A percentile compares a stretch with the other conserved stretches of the same genome.
Evolutionary conservation across 1,140 invertebrate species (phyloP).

Genomic region (Drosophila subobscura): DNA sequence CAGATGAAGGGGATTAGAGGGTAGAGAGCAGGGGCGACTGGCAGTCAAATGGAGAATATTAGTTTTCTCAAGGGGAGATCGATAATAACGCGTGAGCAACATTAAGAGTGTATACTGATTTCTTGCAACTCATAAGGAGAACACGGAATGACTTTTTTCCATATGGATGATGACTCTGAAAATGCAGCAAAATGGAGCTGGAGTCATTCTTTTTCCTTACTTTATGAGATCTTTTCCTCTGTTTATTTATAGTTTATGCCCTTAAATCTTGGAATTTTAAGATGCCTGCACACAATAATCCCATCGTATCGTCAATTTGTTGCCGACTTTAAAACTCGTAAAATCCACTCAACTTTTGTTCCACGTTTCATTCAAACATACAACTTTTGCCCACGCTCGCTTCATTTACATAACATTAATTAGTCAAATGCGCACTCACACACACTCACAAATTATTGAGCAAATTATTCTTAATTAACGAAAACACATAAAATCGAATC

Average conservation of each 20-base stretch:
- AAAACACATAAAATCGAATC: conserved; percentile 2
- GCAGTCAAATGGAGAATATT: no score
- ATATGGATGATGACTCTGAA: no score
- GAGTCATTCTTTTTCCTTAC: not conserved
- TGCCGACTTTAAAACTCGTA: conserved; percentile 48
- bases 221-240: conserved; percentile 22
- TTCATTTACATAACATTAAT: conserved; percentile 48
- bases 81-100: no score
- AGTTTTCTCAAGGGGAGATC: no score
- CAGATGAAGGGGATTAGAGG: no score
- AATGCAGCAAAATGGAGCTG: no score
- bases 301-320: conserved; percentile 34
- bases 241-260: conserved; percentile 55
- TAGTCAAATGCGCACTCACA: conserved; percentile 41
- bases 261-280: conserved; percentile 34
- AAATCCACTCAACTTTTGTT: conserved; percentile 13
- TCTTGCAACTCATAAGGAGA: no score
- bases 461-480: conserved; percentile 68
- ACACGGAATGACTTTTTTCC: no score
- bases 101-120: no score
- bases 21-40: no score
- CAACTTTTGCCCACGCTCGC: conserved; percentile 53
- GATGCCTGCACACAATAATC: conserved; percentile 27
- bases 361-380: conserved; percentile 23
- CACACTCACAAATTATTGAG: conserved; percentile 20